Percentiles rank a stretch among this genome's conserved stretches.
Evolutionary conservation across 2,888 invertebrate genomes (phyloP).

Genomic region (Drosophila anomelani): DNA sequence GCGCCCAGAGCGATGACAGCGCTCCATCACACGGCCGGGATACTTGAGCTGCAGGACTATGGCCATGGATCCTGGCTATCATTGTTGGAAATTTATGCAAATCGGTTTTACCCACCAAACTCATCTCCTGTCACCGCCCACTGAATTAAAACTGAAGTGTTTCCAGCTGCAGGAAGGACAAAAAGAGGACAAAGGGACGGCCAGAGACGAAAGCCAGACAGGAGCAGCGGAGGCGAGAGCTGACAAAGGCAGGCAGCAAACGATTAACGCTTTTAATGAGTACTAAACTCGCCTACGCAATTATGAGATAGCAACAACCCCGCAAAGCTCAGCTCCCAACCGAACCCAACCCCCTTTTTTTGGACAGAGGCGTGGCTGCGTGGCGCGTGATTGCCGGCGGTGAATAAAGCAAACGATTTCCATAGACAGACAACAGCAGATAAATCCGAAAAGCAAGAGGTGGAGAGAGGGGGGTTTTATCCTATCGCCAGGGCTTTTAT

Average conservation of each 20-base stretch:
- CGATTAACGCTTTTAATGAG: conserved; percentile 78
- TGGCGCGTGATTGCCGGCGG: conserved; percentile 57
- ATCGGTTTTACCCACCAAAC: conserved; percentile 57
- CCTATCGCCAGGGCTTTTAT: conserved; percentile 8
- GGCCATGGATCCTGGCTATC: conserved; percentile 52
- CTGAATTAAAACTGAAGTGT: conserved; percentile 73
- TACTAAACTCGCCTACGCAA: conserved; percentile 77
- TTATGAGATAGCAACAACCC: conserved; percentile 67
- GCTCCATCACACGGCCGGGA: conserved; percentile 52
- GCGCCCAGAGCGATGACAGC: conserved; percentile 45
- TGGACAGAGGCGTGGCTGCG: conserved; percentile 23
- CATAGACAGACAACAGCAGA: conserved; percentile 14
- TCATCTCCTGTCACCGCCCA: conserved; percentile 20
- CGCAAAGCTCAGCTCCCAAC: neutral
- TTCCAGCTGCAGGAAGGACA: conserved; percentile 52
- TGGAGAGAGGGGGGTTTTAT: neutral
- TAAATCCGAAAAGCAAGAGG: conserved; percentile 3
- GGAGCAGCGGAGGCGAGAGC: neutral
- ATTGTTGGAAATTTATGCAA: conserved; percentile 76
- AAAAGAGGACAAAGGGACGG: neutral
- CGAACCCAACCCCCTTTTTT: neutral
- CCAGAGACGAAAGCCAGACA: neutral
- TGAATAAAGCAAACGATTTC: conserved; percentile 48
- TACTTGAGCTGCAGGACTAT: conserved; percentile 12
- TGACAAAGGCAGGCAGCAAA: conserved; percentile 16